Conservation (phyloP, 2,888 invertebrate genomes). For the Ramazzottius varieornatus region DNA sequence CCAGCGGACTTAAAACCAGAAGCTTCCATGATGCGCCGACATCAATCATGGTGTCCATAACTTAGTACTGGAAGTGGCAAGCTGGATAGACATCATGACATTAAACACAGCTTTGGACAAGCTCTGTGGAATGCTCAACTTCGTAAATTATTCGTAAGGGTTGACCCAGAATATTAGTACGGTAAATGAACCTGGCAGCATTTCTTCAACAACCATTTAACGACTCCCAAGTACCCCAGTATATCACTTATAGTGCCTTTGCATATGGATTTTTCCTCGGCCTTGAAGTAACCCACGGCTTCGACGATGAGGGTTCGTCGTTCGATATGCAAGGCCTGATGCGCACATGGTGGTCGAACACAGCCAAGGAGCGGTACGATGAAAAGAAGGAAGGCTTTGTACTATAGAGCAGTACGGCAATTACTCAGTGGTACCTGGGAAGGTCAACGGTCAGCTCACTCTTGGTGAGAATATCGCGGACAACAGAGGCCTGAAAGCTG, state of each 20-base stretch:
- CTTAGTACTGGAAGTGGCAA: background rate
- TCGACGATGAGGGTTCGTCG: conserved; percentile 1
- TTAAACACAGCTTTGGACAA: background rate
- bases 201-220: background rate
- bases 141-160: background rate
- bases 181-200: background rate
- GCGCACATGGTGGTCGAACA: background rate
- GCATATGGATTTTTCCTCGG: background rate
- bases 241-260: background rate
- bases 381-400: background rate
- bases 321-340: background rate
- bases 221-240: background rate
- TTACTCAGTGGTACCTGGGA: background rate
- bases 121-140: background rate
- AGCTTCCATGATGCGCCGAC: background rate
- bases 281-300: background rate
- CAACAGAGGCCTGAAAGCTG: background rate
- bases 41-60: background rate
- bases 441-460: background rate
- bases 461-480: background rate
- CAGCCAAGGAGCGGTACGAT: background rate
- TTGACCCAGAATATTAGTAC: background rate
- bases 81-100: background rate
- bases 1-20: background rate
- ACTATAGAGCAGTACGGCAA: background rate